These are phyloP conservation scores for Euclidia mi DNA, from an alignment of 2,888 invertebrate genomes.

Conservation along the genomic window DNA sequence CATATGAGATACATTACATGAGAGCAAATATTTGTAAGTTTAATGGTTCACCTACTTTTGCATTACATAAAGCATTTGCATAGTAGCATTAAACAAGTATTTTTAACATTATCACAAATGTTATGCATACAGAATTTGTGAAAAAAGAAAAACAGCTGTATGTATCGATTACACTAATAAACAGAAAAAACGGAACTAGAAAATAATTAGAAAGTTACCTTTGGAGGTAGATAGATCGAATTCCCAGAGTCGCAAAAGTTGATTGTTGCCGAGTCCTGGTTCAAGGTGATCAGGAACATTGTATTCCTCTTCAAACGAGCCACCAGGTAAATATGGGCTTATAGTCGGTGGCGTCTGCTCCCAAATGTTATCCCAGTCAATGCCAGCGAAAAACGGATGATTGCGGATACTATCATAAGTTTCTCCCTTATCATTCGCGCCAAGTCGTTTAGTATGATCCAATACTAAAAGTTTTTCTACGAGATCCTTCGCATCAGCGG, in stretches of 20 bases:
- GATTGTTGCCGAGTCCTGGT: constrained; percentile 96
- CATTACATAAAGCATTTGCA: too few relatives aligned
- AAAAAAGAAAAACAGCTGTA: too few relatives aligned
- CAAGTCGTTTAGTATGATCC: constrained; percentile 95
- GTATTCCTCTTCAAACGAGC: constrained; percentile 92
- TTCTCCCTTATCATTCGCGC: constrained; percentile 93
- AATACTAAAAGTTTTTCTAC: constrained; percentile 96
- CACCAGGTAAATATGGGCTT: constrained; percentile 94
- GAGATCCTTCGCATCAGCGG: constrained; percentile 95
- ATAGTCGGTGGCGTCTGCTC: constrained; percentile 95
- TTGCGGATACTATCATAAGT: constrained; percentile 95
- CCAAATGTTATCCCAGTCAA: constrained; percentile 95
- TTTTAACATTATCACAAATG: too few relatives aligned
- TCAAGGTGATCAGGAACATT: constrained; percentile 94
- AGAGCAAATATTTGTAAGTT: too few relatives aligned
- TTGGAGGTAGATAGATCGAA: constrained; percentile 90
- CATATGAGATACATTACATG: too few relatives aligned
- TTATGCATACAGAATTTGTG: too few relatives aligned
- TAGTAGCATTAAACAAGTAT: too few relatives aligned
- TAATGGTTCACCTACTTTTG: too few relatives aligned
- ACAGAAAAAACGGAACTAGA: too few relatives aligned
- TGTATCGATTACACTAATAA: too few relatives aligned
- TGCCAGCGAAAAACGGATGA: constrained; percentile 96
- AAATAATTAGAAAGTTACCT: constrained; percentile 30
- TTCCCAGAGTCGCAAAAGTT: constrained; percentile 94